Evolutionary conservation across 1,140 invertebrate species (phyloP), one percentile per base, ranked within the genome.

Genomic region (Zaprionus kolodkinae): DNA sequence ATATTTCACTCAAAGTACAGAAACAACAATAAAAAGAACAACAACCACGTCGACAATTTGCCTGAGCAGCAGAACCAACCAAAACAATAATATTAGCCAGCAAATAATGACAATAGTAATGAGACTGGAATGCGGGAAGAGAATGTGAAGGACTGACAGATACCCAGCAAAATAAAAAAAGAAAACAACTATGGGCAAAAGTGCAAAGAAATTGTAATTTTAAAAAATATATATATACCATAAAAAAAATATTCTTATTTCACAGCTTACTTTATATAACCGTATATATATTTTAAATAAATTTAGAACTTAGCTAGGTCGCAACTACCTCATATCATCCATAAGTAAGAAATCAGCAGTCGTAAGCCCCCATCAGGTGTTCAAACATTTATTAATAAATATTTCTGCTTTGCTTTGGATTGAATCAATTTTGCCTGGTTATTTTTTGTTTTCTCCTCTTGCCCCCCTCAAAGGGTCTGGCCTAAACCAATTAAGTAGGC

Each of bases 1-100:
- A 88, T 78, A 87, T 88, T 80, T 80, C 84, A 48, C 27, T 38
- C 25, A n/a, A 67, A 68, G 55, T 62, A 56, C 25, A 15, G 1
- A 13, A 43, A n/a, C 38, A 43, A 15, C 25, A 21, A 21, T 2
- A n/a, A n/a, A n/a, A n/a, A n/a, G n/a, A 21, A 21, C 21, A 69
- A 66, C 52, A 62, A 76, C 38, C 61, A 50, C 35, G 33, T 25
- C 25, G 35, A 35, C 64, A 78, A 78, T 76, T 70, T 65, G 72
- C 67, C 50, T 63, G 61, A 69, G 45, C 64, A 80, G 72, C 72
- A 66, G 76, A 45, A 25, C 15, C 17, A 60, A 38, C n/a, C 43
- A 63, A 50, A 73, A 50, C 66, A 70, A 74, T 35, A 73, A 74
- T 67, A 71, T 62, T 71, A 59, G 63, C 64, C 67, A 60, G 71